A percentile compares a stretch with the other conserved stretches of the same genome.
phyloP scores from a whole-genome alignment of 2,113 vertebrate species.

The Halichoeres trimaculatus region DNA sequence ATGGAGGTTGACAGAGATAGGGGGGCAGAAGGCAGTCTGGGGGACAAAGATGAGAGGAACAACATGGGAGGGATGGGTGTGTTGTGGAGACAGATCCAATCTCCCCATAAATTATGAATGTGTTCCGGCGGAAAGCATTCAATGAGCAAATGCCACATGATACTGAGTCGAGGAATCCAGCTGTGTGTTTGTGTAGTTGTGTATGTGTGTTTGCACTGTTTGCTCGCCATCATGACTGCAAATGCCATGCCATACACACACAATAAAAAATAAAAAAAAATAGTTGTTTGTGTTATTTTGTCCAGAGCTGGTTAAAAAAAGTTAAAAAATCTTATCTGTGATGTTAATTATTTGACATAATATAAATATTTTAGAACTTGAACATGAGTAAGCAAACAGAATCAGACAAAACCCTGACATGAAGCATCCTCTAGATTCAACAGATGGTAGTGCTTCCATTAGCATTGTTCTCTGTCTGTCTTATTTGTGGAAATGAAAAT shows the following conservation, averaged over 20 bases:
- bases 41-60: background rate
- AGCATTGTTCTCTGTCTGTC: too few relatives aligned
- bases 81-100: slow-evolving; percentile 55
- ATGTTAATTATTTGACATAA: too few relatives aligned
- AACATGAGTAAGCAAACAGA: too few relatives aligned
- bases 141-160: slow-evolving; percentile 76
- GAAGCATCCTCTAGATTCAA: too few relatives aligned
- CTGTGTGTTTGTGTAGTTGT: slow-evolving; percentile 36
- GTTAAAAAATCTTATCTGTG: too few relatives aligned
- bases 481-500: too few relatives aligned
- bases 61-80: slow-evolving; percentile 11
- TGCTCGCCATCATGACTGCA: slow-evolving; percentile 21
- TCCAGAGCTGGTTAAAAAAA: background rate
- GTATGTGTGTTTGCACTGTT: slow-evolving; percentile 19
- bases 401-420: too few relatives aligned
- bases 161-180: slow-evolving; percentile 66
- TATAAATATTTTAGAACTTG: too few relatives aligned
- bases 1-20: slow-evolving; percentile 11
- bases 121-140: slow-evolving; percentile 70
- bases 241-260: background rate
- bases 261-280: too few relatives aligned
- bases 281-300: background rate
- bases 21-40: background rate
- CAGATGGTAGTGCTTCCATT: too few relatives aligned
- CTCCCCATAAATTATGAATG: slow-evolving; percentile 76